Percentiles rank a stretch among this genome's conserved stretches.
Evolutionary conservation across 2,113 vertebrate species (phyloP).

Genomic region (Nanorana parkeri): DNA sequence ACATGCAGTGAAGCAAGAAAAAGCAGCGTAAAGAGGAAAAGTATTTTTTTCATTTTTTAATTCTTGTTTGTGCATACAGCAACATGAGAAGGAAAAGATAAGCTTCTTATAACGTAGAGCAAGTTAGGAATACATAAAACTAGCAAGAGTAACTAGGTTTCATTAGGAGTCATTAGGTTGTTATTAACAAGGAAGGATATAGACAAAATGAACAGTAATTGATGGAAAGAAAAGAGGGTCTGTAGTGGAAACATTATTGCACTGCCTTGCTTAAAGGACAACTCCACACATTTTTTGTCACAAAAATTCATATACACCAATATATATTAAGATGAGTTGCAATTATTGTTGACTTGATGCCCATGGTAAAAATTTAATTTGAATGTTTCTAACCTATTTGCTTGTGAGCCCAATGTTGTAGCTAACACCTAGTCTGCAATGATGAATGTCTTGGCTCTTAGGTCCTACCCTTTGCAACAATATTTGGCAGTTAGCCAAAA

Average conservation of each 20-base stretch:
- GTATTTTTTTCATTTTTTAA: constrained; percentile 53
- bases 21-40: constrained; percentile 44
- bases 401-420: neutral
- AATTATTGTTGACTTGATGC: neutral
- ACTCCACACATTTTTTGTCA: neutral
- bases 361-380: neutral
- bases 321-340: constrained; percentile 26
- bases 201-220: constrained; percentile 55
- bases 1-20: constrained; percentile 64
- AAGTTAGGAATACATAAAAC: constrained; percentile 53
- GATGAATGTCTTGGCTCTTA: neutral
- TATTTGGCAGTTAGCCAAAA: neutral
- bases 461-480: neutral
- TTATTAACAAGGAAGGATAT: constrained; percentile 49
- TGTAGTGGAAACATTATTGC: neutral
- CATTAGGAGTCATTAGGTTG: constrained; percentile 21
- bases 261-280: constrained; percentile 1
- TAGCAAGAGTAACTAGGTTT: constrained; percentile 55
- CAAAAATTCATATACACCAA: neutral
- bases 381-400: too few species aligned
- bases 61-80: constrained; percentile 45
- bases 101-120: constrained; percentile 26
- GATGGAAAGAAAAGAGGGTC: constrained; percentile 60
- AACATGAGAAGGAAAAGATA: constrained; percentile 40
- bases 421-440: neutral